Evolutionary conservation across 2,888 invertebrate species (phyloP).

Genomic region (Taphrorychus bicolor): DNA sequence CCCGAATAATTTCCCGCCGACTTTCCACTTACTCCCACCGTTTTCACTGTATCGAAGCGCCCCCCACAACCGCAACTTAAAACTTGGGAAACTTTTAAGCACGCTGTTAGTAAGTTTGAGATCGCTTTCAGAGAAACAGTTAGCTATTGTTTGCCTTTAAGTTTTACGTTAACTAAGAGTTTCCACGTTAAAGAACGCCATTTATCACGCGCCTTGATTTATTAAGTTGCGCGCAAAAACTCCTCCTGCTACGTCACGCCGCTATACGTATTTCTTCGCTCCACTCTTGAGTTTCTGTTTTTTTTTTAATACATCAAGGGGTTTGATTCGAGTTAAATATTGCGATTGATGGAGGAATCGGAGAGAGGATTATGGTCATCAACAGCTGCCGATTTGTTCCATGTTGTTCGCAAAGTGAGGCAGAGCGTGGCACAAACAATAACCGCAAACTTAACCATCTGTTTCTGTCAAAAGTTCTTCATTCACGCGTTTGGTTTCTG

Average conservation of each 20-base stretch:
- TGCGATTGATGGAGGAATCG: neutral
- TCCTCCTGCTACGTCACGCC: neutral
- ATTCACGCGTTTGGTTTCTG: neutral
- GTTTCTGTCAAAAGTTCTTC: slow-evolving; percentile 6
- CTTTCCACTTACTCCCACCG: slow-evolving; percentile 5
- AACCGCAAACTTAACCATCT: slow-evolving; percentile 5
- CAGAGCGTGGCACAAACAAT: slow-evolving; percentile 1
- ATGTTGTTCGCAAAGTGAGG: slow-evolving; percentile 1
- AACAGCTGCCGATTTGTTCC: slow-evolving; percentile 4
- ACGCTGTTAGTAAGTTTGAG: slow-evolving; percentile 35
- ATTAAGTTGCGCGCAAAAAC: neutral
- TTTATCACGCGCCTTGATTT: slow-evolving; percentile 2
- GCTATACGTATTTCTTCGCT: too few relatives aligned
- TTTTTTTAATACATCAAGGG: neutral
- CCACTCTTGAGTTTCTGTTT: neutral
- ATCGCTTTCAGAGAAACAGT: slow-evolving; percentile 31
- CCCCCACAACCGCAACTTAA: slow-evolving; percentile 27
- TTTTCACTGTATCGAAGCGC: slow-evolving; percentile 13
- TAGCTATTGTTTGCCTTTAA: slow-evolving; percentile 27
- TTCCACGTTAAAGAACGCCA: slow-evolving; percentile 3
- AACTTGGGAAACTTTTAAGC: slow-evolving; percentile 30
- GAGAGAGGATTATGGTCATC: neutral
- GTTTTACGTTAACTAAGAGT: slow-evolving; percentile 16
- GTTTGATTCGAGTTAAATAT: neutral
- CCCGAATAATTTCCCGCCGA: neutral